Percentiles rank a stretch among this genome's conserved stretches.
Evolutionary conservation across 1,140 invertebrate genomes (phyloP).

Genomic region (Drosophila orosa): DNA sequence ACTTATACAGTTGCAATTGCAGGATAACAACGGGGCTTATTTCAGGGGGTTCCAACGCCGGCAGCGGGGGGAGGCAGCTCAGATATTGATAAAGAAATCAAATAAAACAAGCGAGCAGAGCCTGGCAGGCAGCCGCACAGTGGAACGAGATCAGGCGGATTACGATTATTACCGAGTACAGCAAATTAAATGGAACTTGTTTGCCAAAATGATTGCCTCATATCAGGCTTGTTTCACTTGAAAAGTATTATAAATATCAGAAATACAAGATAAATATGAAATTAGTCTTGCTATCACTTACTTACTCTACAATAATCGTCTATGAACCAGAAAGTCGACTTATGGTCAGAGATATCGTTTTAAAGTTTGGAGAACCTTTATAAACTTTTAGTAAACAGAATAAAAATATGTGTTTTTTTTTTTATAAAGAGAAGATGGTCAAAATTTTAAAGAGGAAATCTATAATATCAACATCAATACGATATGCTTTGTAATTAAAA

Average conservation of each 20-base stretch:
- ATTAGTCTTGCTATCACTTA: neutral
- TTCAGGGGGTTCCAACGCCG: constrained; percentile 2
- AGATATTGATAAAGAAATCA: constrained; percentile 81
- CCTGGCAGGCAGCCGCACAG: constrained; percentile 31
- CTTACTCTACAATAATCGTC: neutral
- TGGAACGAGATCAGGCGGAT: constrained; percentile 20
- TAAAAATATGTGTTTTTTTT: too few relatives aligned
- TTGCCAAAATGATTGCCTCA: constrained; percentile 1
- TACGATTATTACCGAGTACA: neutral
- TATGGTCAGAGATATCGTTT: neutral
- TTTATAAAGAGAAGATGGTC: too few relatives aligned
- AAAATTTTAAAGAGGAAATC: neutral
- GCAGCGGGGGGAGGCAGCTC: constrained; percentile 42
- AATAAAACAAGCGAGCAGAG: constrained; percentile 62
- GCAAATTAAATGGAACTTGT: constrained; percentile 4
- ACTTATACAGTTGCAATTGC: constrained; percentile 66
- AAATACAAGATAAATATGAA: neutral
- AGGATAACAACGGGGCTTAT: constrained; percentile 28
- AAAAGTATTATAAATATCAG: neutral
- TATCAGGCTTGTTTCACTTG: neutral
- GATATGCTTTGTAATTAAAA: too few relatives aligned
- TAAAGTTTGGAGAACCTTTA: rapidly evolving
- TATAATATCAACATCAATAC: too few relatives aligned
- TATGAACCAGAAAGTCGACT: neutral
- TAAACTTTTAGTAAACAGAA: neutral